phyloP scores from a whole-genome alignment of 2,888 invertebrate species.

The Andrena haemorrhoa region DNA sequence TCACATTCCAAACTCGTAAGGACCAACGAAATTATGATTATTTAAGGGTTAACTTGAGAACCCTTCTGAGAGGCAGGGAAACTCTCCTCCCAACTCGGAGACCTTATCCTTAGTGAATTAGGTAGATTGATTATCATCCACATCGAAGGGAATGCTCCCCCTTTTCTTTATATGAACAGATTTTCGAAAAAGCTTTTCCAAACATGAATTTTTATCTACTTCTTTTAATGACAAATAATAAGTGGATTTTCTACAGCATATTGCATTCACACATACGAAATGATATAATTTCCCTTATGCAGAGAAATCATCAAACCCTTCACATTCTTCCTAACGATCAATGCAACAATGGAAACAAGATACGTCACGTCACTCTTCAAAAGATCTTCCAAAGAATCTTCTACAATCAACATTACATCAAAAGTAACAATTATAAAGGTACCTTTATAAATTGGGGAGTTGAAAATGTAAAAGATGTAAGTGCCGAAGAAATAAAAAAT shows the following conservation, averaged over 20 bases:
- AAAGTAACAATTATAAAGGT: background rate
- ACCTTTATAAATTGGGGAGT: too few relatives aligned
- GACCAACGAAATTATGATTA: slow-evolving; percentile 41
- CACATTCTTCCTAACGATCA: background rate
- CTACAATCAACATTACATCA: background rate
- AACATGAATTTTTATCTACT: background rate
- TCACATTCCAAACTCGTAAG: slow-evolving; percentile 27
- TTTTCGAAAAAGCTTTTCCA: background rate
- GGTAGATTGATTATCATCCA: background rate
- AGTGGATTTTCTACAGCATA: too few relatives aligned
- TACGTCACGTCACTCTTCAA: background rate
- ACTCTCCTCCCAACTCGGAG: slow-evolving; percentile 3
- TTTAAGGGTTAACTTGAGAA: slow-evolving; percentile 16
- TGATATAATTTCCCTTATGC: too few relatives aligned
- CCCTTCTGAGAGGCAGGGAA: slow-evolving; percentile 20
- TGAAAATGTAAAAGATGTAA: too few relatives aligned
- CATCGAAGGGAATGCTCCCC: background rate
- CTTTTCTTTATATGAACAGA: background rate
- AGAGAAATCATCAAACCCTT: too few relatives aligned
- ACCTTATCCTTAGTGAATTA: slow-evolving; percentile 21
- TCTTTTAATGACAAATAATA: background rate
- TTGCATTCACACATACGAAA: too few relatives aligned
- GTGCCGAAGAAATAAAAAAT: too few relatives aligned
- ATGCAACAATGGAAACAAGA: background rate
- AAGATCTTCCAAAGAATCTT: too few relatives aligned